Percentiles rank a stretch among this genome's conserved stretches.
These are phyloP conservation scores for Pasiphila rectangulata DNA, from an alignment of 2,888 invertebrate species.

Conservation along the genomic window DNA sequence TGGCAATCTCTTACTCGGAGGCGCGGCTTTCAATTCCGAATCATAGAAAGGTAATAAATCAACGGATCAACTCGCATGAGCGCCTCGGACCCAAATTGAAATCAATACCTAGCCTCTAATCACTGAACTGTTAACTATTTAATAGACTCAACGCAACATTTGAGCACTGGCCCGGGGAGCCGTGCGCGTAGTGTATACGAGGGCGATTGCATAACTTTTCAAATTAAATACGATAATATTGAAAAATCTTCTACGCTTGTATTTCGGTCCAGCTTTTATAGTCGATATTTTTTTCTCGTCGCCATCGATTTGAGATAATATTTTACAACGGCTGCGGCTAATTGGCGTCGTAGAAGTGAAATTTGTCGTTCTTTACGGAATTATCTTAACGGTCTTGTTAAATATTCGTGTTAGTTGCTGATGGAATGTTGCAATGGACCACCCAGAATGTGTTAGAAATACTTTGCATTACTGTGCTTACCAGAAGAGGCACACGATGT, in stretches of 20 bases:
- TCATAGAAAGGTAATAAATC: slow-evolving; percentile 32
- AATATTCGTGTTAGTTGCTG: background rate
- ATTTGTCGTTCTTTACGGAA: slow-evolving; percentile 6
- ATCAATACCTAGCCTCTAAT: slow-evolving; percentile 47
- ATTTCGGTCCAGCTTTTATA: slow-evolving; percentile 17
- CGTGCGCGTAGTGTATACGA: slow-evolving; percentile 13
- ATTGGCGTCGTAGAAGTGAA: slow-evolving; percentile 9
- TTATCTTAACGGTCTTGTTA: slow-evolving; percentile 2
- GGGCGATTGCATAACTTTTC: slow-evolving; percentile 25
- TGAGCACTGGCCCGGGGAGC: slow-evolving; percentile 10
- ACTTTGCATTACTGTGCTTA: no score
- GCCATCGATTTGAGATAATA: slow-evolving; percentile 16
- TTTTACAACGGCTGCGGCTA: slow-evolving; percentile 9
- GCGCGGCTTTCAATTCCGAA: slow-evolving; percentile 28
- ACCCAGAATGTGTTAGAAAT: no score
- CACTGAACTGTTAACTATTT: slow-evolving; percentile 50
- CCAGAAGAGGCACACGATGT: background rate
- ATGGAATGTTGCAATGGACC: background rate
- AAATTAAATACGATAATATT: slow-evolving; percentile 18
- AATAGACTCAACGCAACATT: slow-evolving; percentile 33
- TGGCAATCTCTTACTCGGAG: slow-evolving; percentile 16
- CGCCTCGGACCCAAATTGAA: slow-evolving; percentile 39
- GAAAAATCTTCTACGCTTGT: slow-evolving; percentile 17
- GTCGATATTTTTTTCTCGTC: slow-evolving; percentile 10
- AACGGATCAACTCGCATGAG: slow-evolving; percentile 22